A percentile compares a stretch with the other conserved stretches of the same genome.
Conservation (phyloP, 2,888 invertebrate genomes). For the Athalia rosae region DNA sequence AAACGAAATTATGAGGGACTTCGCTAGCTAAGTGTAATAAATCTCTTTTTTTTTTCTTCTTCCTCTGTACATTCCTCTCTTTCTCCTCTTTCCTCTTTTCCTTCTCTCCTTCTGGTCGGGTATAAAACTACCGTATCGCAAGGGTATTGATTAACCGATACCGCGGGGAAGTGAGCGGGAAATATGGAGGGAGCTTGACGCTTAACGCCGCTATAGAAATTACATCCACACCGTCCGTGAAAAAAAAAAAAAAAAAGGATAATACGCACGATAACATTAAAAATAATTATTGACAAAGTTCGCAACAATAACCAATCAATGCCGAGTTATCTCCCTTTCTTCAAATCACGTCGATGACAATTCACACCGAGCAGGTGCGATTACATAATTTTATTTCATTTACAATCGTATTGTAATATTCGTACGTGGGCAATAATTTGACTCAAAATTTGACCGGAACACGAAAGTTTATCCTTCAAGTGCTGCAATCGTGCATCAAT, state of each 20-base stretch:
- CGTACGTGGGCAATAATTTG: too few relatives aligned
- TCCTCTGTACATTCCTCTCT: too few relatives aligned
- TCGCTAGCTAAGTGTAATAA: conserved; percentile 7
- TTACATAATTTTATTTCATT: not conserved
- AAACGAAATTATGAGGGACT: conserved; percentile 10
- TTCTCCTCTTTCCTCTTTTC: conserved; percentile 51
- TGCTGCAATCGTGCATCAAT: too few relatives aligned
- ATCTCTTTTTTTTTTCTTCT: too few relatives aligned
- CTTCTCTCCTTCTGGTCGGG: conserved; percentile 58
- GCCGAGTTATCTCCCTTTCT: not conserved
- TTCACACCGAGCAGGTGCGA: not conserved
- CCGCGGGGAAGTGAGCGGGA: too few relatives aligned
- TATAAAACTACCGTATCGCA: conserved; percentile 61
- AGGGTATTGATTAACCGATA: conserved; percentile 56
- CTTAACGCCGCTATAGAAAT: conserved; percentile 34
- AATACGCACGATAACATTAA: too few relatives aligned
- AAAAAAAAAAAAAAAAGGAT: too few relatives aligned
- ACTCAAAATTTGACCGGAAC: too few relatives aligned
- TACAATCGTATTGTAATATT: too few relatives aligned
- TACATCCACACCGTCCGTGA: too few relatives aligned
- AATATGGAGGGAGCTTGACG: too few relatives aligned
- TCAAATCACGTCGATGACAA: not conserved
- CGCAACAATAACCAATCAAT: not conserved
- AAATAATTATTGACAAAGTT: not conserved
- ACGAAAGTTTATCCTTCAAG: too few relatives aligned